Percentiles rank a stretch among this genome's conserved stretches.
Conservation (phyloP, 2,797 vertebrate species). For the Phoxinus dragarum region DNA sequence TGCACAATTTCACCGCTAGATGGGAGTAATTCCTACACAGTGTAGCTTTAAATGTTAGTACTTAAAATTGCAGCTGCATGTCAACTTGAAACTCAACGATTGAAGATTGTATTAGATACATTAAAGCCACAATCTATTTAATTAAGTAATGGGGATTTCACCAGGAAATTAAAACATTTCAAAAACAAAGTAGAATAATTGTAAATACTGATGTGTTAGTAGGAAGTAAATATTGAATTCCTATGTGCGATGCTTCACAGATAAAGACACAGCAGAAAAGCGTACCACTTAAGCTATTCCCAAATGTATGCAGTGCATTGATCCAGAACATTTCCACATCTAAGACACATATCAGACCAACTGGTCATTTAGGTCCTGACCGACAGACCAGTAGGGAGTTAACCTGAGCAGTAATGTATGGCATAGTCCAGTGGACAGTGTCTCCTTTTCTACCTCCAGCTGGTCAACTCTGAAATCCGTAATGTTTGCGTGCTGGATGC, state of each 20-base stretch:
- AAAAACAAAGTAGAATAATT: background rate
- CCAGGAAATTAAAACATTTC: background rate
- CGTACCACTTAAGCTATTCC: background rate
- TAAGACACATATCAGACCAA: background rate
- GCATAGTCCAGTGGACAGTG: constrained; percentile 12
- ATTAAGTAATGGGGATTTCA: background rate
- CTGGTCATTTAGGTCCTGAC: constrained; percentile 17
- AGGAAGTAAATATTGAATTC: background rate
- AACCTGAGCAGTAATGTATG: background rate
- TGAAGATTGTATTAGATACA: background rate
- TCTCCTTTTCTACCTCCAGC: constrained; percentile 14
- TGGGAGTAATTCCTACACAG: too few relatives aligned
- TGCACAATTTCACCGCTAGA: too few relatives aligned
- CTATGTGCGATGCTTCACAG: background rate
- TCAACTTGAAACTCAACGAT: background rate
- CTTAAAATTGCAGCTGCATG: background rate
- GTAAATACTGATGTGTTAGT: constrained; percentile 17
- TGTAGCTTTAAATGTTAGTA: too few relatives aligned
- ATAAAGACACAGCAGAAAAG: constrained; percentile 20
- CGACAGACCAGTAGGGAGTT: background rate
- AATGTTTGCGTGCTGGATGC: constrained; percentile 33
- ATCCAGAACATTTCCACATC: constrained; percentile 9
- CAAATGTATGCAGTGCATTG: background rate
- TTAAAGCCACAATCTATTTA: background rate
- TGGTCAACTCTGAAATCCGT: constrained; percentile 15